phyloP scores from a whole-genome alignment of 2,888 invertebrate species.

The Microdon myrmicae region DNA sequence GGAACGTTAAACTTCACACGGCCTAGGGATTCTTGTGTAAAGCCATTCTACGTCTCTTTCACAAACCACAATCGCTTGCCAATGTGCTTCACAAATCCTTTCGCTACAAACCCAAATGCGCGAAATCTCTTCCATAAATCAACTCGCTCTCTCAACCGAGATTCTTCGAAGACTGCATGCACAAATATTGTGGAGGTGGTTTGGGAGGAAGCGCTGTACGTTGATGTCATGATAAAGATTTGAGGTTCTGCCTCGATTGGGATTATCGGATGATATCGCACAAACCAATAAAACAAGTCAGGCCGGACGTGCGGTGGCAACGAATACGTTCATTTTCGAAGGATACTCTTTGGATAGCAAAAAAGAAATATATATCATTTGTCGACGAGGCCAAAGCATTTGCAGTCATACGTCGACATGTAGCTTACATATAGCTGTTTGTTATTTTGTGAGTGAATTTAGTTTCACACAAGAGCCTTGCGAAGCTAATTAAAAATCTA shows the following conservation, averaged over 20 bases:
- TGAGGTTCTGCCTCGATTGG: constrained; percentile 26
- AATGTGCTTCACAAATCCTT: constrained; percentile 42
- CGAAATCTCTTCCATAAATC: constrained; percentile 52
- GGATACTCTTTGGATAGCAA: too few relatives aligned
- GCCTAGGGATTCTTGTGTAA: constrained; percentile 24
- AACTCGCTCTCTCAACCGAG: constrained; percentile 30
- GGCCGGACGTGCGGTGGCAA: constrained; percentile 37
- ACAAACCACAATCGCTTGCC: constrained; percentile 24
- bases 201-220: constrained; percentile 12
- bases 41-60: neutral
- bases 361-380: too few relatives aligned
- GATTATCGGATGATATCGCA: constrained; percentile 41
- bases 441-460: too few relatives aligned
- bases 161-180: constrained; percentile 11
- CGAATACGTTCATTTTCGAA: too few relatives aligned
- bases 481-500: too few relatives aligned
- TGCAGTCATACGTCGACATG: too few relatives aligned
- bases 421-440: too few relatives aligned
- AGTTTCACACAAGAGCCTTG: too few relatives aligned
- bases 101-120: constrained; percentile 33
- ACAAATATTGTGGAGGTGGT: neutral
- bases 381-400: too few relatives aligned
- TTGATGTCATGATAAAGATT: constrained; percentile 33
- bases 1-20: constrained; percentile 24
- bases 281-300: constrained; percentile 48